Evolutionary conservation across 2,797 vertebrate genomes (phyloP).

Genomic region (Echiichthys vipera): DNA sequence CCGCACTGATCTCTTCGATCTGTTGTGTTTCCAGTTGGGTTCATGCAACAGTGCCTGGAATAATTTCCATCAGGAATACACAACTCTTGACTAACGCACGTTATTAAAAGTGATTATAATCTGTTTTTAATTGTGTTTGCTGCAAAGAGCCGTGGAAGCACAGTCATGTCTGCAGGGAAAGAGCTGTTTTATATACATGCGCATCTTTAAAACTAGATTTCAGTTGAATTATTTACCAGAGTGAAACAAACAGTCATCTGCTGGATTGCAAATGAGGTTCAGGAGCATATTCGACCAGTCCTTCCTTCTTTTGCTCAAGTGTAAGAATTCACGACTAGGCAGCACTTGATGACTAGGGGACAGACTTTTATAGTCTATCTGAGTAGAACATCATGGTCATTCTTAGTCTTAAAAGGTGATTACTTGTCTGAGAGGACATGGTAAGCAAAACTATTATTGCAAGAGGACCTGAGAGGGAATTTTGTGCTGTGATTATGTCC

Average conservation of each 20-base stretch:
- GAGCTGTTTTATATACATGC: neutral
- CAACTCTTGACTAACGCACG: neutral
- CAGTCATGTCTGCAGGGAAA: neutral
- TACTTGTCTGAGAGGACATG: conserved; percentile 1
- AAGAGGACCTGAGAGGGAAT: neutral
- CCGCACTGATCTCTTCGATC: neutral
- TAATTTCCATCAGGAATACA: neutral
- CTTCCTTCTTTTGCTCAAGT: neutral
- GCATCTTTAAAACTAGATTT: conserved; percentile 10
- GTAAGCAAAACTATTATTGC: conserved; percentile 14
- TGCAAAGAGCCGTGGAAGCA: neutral
- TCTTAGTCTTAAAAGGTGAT: conserved; percentile 3
- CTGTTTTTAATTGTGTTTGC: conserved; percentile 1
- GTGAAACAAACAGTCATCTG: conserved; percentile 8
- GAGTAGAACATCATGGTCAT: neutral
- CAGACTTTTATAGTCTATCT: neutral
- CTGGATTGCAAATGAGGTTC: conserved; percentile 5
- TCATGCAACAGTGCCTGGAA: neutral
- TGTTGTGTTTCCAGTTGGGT: neutral
- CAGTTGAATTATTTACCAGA: conserved; percentile 22
- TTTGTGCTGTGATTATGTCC: conserved; percentile 17
- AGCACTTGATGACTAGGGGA: neutral
- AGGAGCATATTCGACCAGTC: neutral
- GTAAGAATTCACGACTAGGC: neutral
- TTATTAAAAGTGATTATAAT: neutral